Conservation (phyloP, 2,888 invertebrate genomes). For the Pimpla rufipes region DNA sequence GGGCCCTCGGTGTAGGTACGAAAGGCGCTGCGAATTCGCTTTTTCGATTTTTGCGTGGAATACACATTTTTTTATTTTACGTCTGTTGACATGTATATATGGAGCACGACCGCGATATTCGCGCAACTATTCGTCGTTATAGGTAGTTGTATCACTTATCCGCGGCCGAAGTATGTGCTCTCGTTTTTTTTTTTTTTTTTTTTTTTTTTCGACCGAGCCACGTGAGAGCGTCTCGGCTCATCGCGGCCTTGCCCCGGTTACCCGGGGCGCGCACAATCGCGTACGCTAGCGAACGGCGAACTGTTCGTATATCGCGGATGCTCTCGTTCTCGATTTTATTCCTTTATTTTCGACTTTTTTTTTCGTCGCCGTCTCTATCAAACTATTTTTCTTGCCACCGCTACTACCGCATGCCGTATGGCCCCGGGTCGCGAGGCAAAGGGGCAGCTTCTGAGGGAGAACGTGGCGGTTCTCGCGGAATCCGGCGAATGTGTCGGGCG, state of each 20-base stretch:
- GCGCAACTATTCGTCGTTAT: conserved; percentile 3
- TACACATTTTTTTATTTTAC: not conserved
- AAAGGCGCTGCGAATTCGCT: conserved; percentile 5
- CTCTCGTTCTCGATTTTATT: conserved; percentile 32
- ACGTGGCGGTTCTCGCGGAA: not conserved
- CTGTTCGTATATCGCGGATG: conserved; percentile 3
- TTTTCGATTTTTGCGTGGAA: conserved; percentile 7
- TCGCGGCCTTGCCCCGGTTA: conserved; percentile 46
- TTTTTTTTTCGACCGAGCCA: too few relatives aligned
- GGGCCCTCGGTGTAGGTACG: not conserved
- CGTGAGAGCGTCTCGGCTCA: conserved; percentile 15
- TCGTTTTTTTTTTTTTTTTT: not conserved
- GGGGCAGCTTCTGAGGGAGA: conserved; percentile 1
- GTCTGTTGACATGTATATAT: not conserved
- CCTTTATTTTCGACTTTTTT: not conserved
- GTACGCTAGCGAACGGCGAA: not conserved
- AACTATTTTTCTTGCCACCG: conserved; percentile 11
- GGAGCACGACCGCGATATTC: conserved; percentile 12
- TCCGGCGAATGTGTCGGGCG: not conserved
- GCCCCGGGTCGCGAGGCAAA: not conserved
- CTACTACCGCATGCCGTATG: not conserved
- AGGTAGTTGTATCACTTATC: conserved; percentile 10
- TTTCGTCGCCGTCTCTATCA: not conserved
- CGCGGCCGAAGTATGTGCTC: conserved; percentile 5
- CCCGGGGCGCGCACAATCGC: not conserved